These are phyloP conservation scores for Myiotriccus ornatus DNA, from an alignment of 2,797 vertebrate species.

Conservation along the genomic window DNA sequence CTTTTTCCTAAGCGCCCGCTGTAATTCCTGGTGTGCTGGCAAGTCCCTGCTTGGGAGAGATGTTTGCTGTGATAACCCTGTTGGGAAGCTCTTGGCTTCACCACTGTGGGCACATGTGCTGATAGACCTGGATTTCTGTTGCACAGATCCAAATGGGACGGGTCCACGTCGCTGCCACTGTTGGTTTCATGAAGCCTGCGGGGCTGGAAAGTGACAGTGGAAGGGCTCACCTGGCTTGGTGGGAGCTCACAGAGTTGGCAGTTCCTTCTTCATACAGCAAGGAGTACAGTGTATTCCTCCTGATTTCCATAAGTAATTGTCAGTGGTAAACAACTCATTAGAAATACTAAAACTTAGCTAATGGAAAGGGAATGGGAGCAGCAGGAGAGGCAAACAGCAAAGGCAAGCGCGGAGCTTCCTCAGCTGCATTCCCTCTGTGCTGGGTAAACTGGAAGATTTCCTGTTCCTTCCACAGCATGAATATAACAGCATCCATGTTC, in stretches of 20 bases:
- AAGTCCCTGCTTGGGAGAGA: neutral
- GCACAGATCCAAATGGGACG: rapidly evolving
- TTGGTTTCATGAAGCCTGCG: rapidly evolving
- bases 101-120: rapidly evolving
- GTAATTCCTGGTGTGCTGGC: neutral
- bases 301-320: slow-evolving; percentile 50
- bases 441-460: neutral
- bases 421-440: neutral
- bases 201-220: neutral
- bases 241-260: neutral
- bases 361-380: neutral
- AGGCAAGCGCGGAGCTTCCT: neutral
- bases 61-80: rapidly evolving
- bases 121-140: neutral
- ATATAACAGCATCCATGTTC: rapidly evolving
- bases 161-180: rapidly evolving
- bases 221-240: neutral
- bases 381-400: neutral
- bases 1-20: neutral
- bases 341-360: neutral
- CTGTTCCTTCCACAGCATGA: rapidly evolving
- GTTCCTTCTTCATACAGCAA: neutral
- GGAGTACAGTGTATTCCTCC: neutral
- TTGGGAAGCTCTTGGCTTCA: neutral
- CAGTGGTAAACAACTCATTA: slow-evolving; percentile 58